Base-by-base conservation (phyloP, 2,797 vertebrate species). In the Sebastolobus alascanus region DNA sequence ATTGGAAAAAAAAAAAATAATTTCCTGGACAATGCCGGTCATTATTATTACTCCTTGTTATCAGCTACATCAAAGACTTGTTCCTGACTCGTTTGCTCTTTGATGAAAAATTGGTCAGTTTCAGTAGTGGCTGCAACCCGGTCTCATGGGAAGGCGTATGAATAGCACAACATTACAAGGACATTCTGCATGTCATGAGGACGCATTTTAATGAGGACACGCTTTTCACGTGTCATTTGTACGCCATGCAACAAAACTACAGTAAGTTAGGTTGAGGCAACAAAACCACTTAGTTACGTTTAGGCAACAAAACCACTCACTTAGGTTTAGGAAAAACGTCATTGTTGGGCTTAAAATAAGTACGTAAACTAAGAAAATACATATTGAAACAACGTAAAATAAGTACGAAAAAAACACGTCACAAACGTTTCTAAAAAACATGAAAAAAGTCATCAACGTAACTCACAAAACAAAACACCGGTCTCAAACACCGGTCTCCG, bases 71-170 rank as follows among this genome's bases (percentile, higher is more conserved):
- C 22, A 27, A 73, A 52, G 59, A 55, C 8, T 69, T 1, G 6
- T 73, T 20, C 5, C 7, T 52, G 20, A 33, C 9, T 37, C 12
- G 25, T 50, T 80, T 1, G 16, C 13, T 56, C 33, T 77, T 46
- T 76, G 38, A 75, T 54, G 29, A 83, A 71, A 73, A 80, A 70
- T 14, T 37, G 12, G 8, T 12, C 50, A 1, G 12, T 43, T 79
- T 65, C 7, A 68, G n/a, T n/a, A 52, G 18, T 9, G 0, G 46
- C 46, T 52, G 18, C 46, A n/a, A 52, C 18, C 46, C 46, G 18
- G 46, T 52, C 46, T 52, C 46, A n/a, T 52, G 46, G 46, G 31
- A 31, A 31, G 31, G 31, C 31, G 31, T 31, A 6, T 8, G 6
- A 8, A n/a, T n/a, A 22, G 52, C n/a, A 54, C n/a, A n/a, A 54